Percentiles rank a stretch among this genome's conserved stretches.
Evolutionary conservation across 2,888 invertebrate genomes (phyloP).

Genomic region (Disparrhopalites patrizii): DNA sequence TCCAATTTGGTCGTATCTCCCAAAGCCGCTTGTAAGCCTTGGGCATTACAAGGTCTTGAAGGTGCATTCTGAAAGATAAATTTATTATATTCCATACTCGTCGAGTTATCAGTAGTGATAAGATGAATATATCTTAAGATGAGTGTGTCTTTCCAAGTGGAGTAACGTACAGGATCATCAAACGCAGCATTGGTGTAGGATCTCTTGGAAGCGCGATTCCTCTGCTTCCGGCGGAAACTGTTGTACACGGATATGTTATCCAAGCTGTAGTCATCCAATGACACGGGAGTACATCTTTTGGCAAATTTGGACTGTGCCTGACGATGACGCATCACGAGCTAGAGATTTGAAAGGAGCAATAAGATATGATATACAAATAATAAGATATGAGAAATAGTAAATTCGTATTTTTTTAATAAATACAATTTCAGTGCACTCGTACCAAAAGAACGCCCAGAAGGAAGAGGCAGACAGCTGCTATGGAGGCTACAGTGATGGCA

Average conservation of each 20-base stretch:
- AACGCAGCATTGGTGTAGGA: conserved; percentile 88
- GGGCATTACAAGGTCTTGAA: conserved; percentile 72
- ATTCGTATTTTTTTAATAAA: background rate
- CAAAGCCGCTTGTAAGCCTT: conserved; percentile 64
- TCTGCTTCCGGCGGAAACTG: conserved; percentile 62
- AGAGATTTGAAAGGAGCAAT: conserved; percentile 46
- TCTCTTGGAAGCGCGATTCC: conserved; percentile 69
- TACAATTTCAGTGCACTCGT: conserved; percentile 51
- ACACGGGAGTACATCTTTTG: conserved; percentile 81
- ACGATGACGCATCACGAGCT: conserved; percentile 76
- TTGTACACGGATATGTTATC: conserved; percentile 81
- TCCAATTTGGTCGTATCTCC: conserved; percentile 58
- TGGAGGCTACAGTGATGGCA: conserved; percentile 74
- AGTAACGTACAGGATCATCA: conserved; percentile 76
- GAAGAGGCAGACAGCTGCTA: conserved; percentile 72
- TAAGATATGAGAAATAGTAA: background rate
- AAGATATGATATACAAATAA: background rate
- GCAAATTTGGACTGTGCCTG: conserved; percentile 77
- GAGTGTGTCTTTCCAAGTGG: no score
- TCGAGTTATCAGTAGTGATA: no score
- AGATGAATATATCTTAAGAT: no score
- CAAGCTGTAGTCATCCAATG: conserved; percentile 81
- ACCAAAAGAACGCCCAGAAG: conserved; percentile 73
- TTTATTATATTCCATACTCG: background rate
- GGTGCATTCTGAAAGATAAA: conserved; percentile 57